Evolutionary conservation across 2,888 invertebrate genomes (phyloP).

Genomic region (Ochlodes sylvanus): DNA sequence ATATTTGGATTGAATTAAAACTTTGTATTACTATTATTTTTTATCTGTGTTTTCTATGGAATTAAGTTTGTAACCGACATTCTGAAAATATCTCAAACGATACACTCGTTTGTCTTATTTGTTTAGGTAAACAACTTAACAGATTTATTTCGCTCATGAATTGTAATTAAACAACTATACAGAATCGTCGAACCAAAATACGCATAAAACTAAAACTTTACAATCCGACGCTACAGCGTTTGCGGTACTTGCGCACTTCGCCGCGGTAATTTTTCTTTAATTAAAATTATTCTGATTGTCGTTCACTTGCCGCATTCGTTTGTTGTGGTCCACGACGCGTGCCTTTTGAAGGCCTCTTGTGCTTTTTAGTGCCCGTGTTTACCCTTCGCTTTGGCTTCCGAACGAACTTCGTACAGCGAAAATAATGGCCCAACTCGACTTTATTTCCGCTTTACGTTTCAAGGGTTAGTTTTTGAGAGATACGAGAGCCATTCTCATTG

Average conservation of each 20-base stretch:
- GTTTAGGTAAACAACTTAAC: too few relatives aligned
- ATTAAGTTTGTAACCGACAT: too few relatives aligned
- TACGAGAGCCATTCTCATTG: constrained; percentile 35
- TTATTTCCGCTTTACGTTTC: constrained; percentile 45
- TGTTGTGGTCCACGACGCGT: constrained; percentile 81
- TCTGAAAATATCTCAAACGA: too few relatives aligned
- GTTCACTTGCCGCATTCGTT: constrained; percentile 71
- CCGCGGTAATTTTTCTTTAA: constrained; percentile 82
- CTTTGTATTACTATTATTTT: neutral
- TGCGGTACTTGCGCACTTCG: constrained; percentile 70
- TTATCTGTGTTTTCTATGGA: too few relatives aligned
- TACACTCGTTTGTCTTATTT: too few relatives aligned
- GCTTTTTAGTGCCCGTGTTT: constrained; percentile 82
- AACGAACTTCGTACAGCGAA: constrained; percentile 54
- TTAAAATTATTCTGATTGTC: constrained; percentile 84
- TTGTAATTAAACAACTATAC: neutral
- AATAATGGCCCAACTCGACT: constrained; percentile 69
- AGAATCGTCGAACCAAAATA: neutral
- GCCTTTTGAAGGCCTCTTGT: constrained; percentile 75
- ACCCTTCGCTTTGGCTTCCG: constrained; percentile 65
- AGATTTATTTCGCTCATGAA: neutral
- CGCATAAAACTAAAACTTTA: constrained; percentile 7
- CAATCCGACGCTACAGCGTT: constrained; percentile 27
- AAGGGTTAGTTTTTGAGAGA: constrained; percentile 43
- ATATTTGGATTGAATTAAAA: neutral